phyloP scores from a whole-genome alignment of 2,113 vertebrate species.

The Myanophis thanlyinensis region DNA sequence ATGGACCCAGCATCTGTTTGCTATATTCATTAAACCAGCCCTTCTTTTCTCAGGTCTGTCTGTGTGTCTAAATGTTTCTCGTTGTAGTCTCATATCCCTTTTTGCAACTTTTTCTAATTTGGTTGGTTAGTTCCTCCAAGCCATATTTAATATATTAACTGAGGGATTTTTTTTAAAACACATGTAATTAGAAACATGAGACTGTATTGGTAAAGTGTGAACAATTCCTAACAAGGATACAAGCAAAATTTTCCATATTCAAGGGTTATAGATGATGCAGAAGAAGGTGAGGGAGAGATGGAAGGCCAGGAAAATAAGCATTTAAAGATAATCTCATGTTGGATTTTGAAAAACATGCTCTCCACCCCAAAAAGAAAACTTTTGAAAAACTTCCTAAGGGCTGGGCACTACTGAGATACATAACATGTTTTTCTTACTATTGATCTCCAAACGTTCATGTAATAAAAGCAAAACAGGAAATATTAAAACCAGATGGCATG shows the following conservation, averaged over 20 bases:
- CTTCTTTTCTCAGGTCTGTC: background rate
- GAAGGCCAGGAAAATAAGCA: background rate
- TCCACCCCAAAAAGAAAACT: background rate
- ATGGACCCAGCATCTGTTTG: background rate
- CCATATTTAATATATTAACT: slow-evolving; percentile 29
- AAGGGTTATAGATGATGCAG: background rate
- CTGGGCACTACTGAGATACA: background rate
- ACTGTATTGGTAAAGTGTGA: slow-evolving; percentile 44
- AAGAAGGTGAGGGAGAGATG: background rate
- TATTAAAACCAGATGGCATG: background rate
- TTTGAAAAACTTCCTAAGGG: background rate
- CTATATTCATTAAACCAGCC: background rate
- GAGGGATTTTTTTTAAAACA: slow-evolving; percentile 46
- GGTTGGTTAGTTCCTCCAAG: slow-evolving; percentile 31
- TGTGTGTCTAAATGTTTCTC: background rate
- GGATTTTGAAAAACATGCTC: background rate
- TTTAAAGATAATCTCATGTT: background rate
- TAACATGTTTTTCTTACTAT: background rate
- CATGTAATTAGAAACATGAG: slow-evolving; percentile 54
- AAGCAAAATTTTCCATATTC: background rate
- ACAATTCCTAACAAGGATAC: background rate
- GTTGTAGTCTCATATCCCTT: background rate
- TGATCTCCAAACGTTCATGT: background rate
- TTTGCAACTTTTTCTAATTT: background rate
- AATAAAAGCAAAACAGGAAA: slow-evolving; percentile 11